Percentiles rank a stretch among this genome's conserved stretches.
These are phyloP conservation scores for Galagoides demidoff DNA, from an alignment of 2,797 vertebrate species.

Conservation along the genomic window DNA sequence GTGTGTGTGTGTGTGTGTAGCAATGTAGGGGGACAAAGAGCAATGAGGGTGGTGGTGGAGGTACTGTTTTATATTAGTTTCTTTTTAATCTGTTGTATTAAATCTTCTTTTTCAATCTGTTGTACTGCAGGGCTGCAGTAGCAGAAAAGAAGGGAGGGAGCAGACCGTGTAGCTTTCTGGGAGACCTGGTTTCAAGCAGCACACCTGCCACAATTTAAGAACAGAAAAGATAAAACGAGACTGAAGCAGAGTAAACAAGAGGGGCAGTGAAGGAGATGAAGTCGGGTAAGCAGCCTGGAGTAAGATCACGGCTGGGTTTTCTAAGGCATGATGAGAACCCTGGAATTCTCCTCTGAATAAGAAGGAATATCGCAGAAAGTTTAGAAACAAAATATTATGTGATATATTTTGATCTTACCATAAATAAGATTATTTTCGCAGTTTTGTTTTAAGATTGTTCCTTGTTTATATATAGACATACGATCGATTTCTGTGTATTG, in stretches of 20 bases:
- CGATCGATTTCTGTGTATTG: neutral
- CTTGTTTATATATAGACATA: neutral
- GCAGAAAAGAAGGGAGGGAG: neutral
- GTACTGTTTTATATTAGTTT: neutral
- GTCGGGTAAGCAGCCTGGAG: neutral
- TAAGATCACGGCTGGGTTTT: neutral
- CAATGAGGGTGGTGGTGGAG: neutral
- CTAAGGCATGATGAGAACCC: neutral
- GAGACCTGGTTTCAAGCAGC: neutral
- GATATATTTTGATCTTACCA: neutral
- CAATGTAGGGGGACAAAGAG: neutral
- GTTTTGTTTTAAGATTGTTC: slow-evolving; percentile 19
- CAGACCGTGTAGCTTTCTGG: neutral
- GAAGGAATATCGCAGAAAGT: neutral
- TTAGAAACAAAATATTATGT: neutral
- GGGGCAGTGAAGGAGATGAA: neutral
- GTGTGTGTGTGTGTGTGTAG: no score
- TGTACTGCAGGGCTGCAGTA: neutral
- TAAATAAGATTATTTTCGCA: slow-evolving; percentile 6
- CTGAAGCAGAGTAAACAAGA: neutral
- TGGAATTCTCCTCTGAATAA: slow-evolving; percentile 3
- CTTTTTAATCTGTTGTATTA: neutral
- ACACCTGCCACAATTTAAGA: neutral
- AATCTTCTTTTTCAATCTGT: neutral
- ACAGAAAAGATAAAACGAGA: neutral